phyloP scores from a whole-genome alignment of 1,140 invertebrate genomes.

The Drosophila sproati region DNA sequence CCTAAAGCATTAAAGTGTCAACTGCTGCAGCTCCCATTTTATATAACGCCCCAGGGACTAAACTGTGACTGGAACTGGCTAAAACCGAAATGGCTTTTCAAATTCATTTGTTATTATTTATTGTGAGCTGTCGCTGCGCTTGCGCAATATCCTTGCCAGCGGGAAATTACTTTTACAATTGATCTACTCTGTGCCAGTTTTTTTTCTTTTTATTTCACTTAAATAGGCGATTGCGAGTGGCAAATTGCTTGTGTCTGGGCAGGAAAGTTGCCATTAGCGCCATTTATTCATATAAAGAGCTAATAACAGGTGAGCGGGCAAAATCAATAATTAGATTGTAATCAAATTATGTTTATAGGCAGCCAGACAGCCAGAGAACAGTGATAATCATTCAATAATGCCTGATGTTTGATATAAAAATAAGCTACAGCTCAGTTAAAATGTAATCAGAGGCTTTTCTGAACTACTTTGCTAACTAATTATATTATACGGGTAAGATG shows the following conservation, averaged over 20 bases:
- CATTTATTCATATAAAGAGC: constrained; percentile 72
- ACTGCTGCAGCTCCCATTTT: constrained; percentile 14
- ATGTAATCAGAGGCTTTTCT: neutral
- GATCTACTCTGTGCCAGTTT: constrained; percentile 59
- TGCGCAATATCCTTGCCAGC: constrained; percentile 69
- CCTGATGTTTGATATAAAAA: neutral
- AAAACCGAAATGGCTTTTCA: constrained; percentile 29
- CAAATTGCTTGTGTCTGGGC: constrained; percentile 48
- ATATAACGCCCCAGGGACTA: constrained; percentile 24
- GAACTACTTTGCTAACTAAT: too few relatives aligned
- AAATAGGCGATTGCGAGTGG: constrained; percentile 48
- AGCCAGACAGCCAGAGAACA: constrained; percentile 17
- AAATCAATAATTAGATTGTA: constrained; percentile 44
- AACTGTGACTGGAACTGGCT: neutral
- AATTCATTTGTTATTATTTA: constrained; percentile 52
- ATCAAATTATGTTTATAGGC: constrained; percentile 25
- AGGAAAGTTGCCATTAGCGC: constrained; percentile 71
- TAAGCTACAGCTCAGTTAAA: constrained; percentile 12
- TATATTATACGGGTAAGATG: too few relatives aligned
- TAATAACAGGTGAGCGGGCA: constrained; percentile 59
- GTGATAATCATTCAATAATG: constrained; percentile 22
- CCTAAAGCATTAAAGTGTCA: constrained; percentile 15
- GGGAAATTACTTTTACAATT: constrained; percentile 72
- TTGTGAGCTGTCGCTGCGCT: constrained; percentile 33
- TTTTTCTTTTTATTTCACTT: constrained; percentile 35